Percentiles rank a stretch among this genome's conserved stretches.
These are phyloP conservation scores for Montipora capricornis DNA, from an alignment of 64 coral and sea anemone genomes.

Conservation along the genomic window DNA sequence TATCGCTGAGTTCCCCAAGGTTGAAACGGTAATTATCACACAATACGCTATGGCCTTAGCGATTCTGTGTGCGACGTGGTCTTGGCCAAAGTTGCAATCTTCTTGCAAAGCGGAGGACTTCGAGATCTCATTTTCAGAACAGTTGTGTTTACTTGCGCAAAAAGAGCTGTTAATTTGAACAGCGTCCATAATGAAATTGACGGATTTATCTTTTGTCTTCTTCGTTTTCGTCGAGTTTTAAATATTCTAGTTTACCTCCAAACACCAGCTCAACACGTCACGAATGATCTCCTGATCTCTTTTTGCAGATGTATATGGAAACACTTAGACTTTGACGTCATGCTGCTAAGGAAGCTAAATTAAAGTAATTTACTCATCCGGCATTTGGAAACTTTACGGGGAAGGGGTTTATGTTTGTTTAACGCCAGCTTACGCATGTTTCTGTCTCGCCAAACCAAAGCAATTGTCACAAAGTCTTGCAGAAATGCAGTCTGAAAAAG, in stretches of 20 bases:
- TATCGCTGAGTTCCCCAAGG: conserved; percentile 36
- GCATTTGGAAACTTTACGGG: no score
- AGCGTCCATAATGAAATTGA: background rate
- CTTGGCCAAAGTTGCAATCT: background rate
- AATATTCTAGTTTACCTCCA: no score
- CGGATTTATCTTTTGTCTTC: no score
- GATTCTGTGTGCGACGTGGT: background rate
- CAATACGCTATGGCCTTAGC: conserved; percentile 17
- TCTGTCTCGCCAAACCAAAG: no score
- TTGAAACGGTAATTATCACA: conserved; percentile 44
- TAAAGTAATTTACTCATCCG: no score
- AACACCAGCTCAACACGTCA: background rate
- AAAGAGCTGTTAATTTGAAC: background rate
- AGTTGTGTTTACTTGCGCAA: background rate
- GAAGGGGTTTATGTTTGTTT: no score
- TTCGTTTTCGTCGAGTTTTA: no score
- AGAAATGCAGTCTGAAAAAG: no score
- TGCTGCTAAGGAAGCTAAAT: no score
- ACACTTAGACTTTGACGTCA: no score
- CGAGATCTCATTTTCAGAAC: background rate
- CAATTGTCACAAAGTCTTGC: no score
- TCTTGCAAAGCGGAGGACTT: background rate
- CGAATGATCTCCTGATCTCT: background rate
- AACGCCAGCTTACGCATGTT: no score
- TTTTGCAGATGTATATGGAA: background rate